Base-by-base conservation (phyloP, 2,113 vertebrate species). In the Heteronetta atricapilla region DNA sequence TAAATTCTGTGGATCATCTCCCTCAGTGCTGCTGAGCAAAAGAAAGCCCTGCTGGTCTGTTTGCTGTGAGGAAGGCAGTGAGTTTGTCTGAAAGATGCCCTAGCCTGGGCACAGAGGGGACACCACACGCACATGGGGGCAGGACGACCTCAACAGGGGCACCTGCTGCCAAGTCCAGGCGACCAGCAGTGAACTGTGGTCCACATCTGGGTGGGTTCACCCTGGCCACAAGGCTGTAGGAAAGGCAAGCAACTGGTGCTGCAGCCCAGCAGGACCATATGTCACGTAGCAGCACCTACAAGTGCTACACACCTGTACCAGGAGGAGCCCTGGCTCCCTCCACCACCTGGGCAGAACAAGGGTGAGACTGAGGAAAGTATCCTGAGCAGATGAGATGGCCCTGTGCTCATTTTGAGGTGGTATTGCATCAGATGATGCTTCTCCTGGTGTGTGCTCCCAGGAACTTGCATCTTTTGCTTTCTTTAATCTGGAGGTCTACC, bases 201-300 rank as follows among this genome's bases (percentile, higher is more conserved):
- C 62, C 28, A 2, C 6, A 3, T 50, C 68, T 83, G 12, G 48
- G 58, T 0, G 0, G 15, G 16, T 56, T 59, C 26, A 33, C 6
- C 3, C 0, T 66, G 80, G 3, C 33, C 1, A 0, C 48, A 6
- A 18, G 11, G 7, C 29, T 22, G 17, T 5, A n/a, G 64, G 60
- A 90, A 70, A 70, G 89, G 62, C 88, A 80, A 6, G 9, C 73
- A 46, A 50, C 33, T 78, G 64, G 1, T 17, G 36, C 93, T 62
- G 62, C 40, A 8, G 23, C 50, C 52, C 13, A 1, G 29, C 23
- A 62, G 86, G 48, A 34, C n/a, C 21, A 0, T 4, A 5, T 0
- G 0, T 64, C 64, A 3, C 0, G 0, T 12, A 48, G 48, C 66
- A 8, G 1, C 40, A 62, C 34, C 66, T 4, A 0, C 55, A 73